Conservation (phyloP, 2,888 invertebrate species). For the Trichogramma evanescens region DNA sequence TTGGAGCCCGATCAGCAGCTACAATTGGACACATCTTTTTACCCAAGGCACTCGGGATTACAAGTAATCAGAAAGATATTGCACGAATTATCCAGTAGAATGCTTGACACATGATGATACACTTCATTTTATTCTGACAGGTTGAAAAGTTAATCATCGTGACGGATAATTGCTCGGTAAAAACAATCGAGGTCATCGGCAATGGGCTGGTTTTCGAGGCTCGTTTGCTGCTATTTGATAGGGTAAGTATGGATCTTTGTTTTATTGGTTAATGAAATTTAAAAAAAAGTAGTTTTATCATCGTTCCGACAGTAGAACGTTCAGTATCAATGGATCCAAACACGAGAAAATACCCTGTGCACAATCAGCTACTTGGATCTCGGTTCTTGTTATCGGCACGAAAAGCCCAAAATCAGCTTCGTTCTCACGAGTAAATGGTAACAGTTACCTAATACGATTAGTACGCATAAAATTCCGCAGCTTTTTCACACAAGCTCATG, state of each 20-base stretch:
- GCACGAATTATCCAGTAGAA: not conserved
- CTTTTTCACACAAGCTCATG: not conserved
- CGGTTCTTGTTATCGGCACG: slow-evolving; percentile 2
- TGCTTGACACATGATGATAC: not conserved
- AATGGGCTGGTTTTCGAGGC: slow-evolving; percentile 45
- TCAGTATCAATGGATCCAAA: slow-evolving; percentile 17
- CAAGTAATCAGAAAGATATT: slow-evolving; percentile 26
- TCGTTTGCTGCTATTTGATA: slow-evolving; percentile 5
- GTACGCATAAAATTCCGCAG: not conserved
- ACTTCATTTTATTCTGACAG: slow-evolving; percentile 22
- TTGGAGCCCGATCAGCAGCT: slow-evolving; percentile 39
- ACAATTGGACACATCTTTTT: slow-evolving; percentile 42
- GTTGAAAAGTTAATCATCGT: slow-evolving; percentile 45
- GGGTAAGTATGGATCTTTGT: slow-evolving; percentile 4
- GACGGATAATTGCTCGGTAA: slow-evolving; percentile 45
- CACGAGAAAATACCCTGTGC: not conserved
- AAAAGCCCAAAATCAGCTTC: not conserved
- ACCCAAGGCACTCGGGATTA: slow-evolving; percentile 40
- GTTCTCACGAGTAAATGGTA: slow-evolving; percentile 14
- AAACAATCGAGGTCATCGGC: slow-evolving; percentile 46
- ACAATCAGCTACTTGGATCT: slow-evolving; percentile 14
- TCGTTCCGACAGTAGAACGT: slow-evolving; percentile 7
- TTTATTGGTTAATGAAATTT: not conserved
- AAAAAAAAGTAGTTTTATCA: not conserved
- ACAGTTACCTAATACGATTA: not conserved